phyloP scores from a whole-genome alignment of 1,140 invertebrate genomes.

The Euura lappo region DNA sequence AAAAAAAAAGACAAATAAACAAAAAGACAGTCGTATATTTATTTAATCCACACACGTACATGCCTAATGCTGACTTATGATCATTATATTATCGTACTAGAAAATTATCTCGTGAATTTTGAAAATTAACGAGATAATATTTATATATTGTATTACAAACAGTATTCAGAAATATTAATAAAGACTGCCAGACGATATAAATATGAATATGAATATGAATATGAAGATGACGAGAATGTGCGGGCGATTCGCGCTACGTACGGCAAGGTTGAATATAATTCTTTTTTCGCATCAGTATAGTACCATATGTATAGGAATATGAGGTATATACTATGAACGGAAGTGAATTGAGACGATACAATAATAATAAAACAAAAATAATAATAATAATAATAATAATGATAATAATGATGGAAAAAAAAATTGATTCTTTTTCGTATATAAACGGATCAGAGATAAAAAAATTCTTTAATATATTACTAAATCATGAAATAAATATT shows the following conservation, averaged over 20 bases:
- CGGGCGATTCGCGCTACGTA: not conserved
- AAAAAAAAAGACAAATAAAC: not conserved
- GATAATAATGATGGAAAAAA: too few species aligned
- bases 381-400: too few species aligned
- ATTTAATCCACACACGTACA: not conserved
- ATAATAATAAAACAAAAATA: not conserved
- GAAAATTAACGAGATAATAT: not conserved
- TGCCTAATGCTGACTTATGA: conserved; percentile 1
- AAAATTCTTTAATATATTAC: conserved; percentile 2
- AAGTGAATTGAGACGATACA: not conserved
- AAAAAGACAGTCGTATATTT: conserved; percentile 1
- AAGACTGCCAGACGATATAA: conserved; percentile 46
- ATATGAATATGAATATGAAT: conserved; percentile 12
- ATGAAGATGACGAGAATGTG: conserved; percentile 33
- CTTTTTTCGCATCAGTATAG: too few species aligned
- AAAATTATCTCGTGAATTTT: not conserved
- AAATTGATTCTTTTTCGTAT: not conserved
- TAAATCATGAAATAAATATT: not conserved
- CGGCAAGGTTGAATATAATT: too few species aligned
- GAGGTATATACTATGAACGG: too few species aligned
- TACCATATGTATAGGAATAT: too few species aligned
- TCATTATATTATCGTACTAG: conserved; percentile 7
- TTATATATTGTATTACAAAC: conserved; percentile 52
- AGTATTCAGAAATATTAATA: conserved; percentile 56
- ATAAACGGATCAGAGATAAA: not conserved